These are phyloP conservation scores for Rhinoraja longicauda DNA, from an alignment of 2,797 vertebrate species.

Conservation along the genomic window DNA sequence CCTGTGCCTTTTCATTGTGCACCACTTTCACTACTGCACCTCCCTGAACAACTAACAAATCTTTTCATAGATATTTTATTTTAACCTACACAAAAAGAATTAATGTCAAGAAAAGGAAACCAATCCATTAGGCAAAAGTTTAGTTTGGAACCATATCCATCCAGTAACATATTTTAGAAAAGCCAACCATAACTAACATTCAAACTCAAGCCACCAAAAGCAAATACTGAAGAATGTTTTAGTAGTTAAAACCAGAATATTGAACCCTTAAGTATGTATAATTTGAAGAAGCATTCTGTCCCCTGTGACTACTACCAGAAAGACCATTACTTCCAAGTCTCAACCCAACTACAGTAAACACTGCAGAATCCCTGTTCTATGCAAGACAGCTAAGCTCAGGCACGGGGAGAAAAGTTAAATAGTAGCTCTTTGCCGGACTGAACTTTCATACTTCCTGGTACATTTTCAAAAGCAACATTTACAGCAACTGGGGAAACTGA, in stretches of 20 bases:
- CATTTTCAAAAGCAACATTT: slow-evolving; percentile 9
- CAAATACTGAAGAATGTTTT: no score
- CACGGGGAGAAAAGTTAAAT: not conserved
- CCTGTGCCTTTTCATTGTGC: no score
- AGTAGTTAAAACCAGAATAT: no score
- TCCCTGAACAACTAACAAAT: not conserved
- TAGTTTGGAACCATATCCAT: not conserved
- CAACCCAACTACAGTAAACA: not conserved
- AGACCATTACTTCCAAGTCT: no score
- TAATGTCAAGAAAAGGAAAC: not conserved
- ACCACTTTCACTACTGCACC: not conserved
- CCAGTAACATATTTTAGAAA: slow-evolving; percentile 8
- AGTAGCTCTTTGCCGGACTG: not conserved
- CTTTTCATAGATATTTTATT: not conserved
- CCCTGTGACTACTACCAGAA: no score
- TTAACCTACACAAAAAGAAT: not conserved
- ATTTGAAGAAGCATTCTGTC: no score
- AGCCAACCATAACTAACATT: not conserved
- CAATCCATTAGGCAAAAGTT: not conserved
- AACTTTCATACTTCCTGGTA: not conserved
- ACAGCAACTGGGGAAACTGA: not conserved
- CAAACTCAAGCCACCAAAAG: not conserved
- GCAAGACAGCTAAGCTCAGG: not conserved
- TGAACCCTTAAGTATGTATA: no score
- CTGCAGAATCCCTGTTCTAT: not conserved